Conservation (phyloP, 2,113 vertebrate species). For the Xyrauchen texanus region DNA sequence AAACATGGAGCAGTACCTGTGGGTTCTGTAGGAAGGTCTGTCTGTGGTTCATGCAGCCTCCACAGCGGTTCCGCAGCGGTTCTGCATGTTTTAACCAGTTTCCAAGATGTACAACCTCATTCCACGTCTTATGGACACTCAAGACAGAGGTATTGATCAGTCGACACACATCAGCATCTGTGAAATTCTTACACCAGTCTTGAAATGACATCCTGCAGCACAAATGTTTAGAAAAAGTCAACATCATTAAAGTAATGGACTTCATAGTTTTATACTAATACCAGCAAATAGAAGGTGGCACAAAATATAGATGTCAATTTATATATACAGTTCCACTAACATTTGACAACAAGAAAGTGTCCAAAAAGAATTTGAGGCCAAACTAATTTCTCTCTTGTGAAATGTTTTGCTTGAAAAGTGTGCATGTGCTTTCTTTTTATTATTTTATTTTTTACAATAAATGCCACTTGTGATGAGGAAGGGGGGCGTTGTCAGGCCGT, state of each 20-base stretch:
- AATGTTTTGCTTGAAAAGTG: too few relatives aligned
- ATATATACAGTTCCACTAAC: too few relatives aligned
- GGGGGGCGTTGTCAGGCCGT: too few relatives aligned
- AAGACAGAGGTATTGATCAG: conserved; percentile 86
- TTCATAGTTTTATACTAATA: too few relatives aligned
- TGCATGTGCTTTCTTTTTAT: too few relatives aligned
- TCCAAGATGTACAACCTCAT: conserved; percentile 77
- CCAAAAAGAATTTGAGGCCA: too few relatives aligned
- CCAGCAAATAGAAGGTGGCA: too few relatives aligned
- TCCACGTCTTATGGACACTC: conserved; percentile 85
- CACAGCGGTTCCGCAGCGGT: conserved; percentile 83
- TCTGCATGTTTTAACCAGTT: conserved; percentile 83
- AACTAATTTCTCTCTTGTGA: too few relatives aligned
- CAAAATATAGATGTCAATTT: too few relatives aligned
- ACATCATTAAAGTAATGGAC: not conserved
- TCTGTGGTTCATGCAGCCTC: conserved; percentile 88
- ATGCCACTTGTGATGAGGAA: too few relatives aligned
- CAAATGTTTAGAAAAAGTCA: not conserved
- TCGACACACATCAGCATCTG: conserved; percentile 83
- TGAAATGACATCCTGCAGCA: conserved; percentile 86
- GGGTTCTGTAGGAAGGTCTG: conserved; percentile 92
- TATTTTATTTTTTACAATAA: too few relatives aligned
- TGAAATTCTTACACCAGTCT: conserved; percentile 90
- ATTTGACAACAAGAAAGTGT: too few relatives aligned
- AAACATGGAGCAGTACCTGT: conserved; percentile 50